Evolutionary conservation across 2,113 vertebrate species (phyloP), one percentile per base, ranked within the genome.

Genomic region (Trochalopteron elliotii): DNA sequence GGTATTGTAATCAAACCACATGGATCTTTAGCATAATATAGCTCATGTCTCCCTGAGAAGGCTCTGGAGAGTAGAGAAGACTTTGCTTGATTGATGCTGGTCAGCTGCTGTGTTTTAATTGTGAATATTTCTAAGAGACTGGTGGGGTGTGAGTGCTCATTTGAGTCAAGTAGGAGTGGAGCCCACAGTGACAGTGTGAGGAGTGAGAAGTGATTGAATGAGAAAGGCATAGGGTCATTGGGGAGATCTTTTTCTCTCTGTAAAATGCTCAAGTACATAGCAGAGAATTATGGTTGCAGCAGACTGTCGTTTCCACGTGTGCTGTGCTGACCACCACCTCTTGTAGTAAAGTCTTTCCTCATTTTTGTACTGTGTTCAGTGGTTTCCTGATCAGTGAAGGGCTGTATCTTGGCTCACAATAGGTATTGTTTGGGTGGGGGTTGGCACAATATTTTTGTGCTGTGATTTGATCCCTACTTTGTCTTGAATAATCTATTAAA

Each of bases 321-420:
- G 16, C 33, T 40, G 49, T 90, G 87, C 63, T 10, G 2, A 49
- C 28, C 12, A 30, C 45, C 15, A 67, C 42, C 50, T 78, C 70
- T 81, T 50, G 44, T 30, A 50, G 24, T 35, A 45, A 71, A 76
- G 19, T 63, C n/a, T 53, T 56, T 78, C 57, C 42, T 90, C 8
- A 1, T 45, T 78, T 81, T 52, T 83, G 27, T 72, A 44, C 44
- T 57, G 42, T 92, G n/a, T 74, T 55, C 35, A 52, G 60, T 28
- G n/a, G 47, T 76, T 96, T 96, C 77, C 83, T 95, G 67, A 59
- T 82, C 42, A 49, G 70, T 9, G 2, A 52, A 60, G 74, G 37
- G 25, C 90, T 83, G 44, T 45, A 31, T 83, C 49, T 86, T 92
- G 67, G 45, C 83, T 92, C 76, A 91, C 88, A 94, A 68, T 91